A percentile compares a stretch with the other conserved stretches of the same genome.
Conservation (phyloP, 2,113 vertebrate species). For the Sisor rabdophorus region DNA sequence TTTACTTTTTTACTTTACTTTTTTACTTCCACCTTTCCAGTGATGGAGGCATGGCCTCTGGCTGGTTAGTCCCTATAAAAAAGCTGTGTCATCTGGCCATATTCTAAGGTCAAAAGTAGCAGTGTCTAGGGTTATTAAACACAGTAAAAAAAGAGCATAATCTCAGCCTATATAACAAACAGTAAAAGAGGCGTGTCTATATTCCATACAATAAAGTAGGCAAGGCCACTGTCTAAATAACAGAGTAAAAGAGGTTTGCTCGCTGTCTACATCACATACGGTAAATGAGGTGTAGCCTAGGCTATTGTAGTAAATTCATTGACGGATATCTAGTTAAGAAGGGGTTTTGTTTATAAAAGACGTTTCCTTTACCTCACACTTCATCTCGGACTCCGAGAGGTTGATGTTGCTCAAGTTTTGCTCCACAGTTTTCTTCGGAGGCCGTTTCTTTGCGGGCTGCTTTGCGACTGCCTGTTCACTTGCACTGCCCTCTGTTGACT, state of each 20-base stretch:
- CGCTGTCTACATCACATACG: no score
- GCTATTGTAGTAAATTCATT: neutral
- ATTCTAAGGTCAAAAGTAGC: no score
- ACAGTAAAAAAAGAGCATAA: no score
- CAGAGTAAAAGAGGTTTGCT: neutral
- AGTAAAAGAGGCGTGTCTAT: no score
- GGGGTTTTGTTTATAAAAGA: neutral
- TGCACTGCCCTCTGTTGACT: conserved; percentile 21
- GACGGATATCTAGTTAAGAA: neutral
- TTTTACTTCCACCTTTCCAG: neutral
- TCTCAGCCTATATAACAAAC: no score
- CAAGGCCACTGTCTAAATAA: neutral
- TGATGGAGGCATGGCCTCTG: neutral
- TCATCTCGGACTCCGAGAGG: conserved; percentile 67
- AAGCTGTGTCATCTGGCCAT: neutral
- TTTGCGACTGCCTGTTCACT: conserved; percentile 55
- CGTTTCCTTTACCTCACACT: conserved; percentile 69
- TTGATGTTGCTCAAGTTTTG: conserved; percentile 86
- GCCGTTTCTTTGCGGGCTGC: conserved; percentile 71
- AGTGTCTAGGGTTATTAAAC: no score
- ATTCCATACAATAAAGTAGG: neutral
- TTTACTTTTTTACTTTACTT: no score
- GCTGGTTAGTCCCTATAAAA: neutral
- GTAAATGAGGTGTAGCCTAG: neutral
- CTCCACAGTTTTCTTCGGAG: conserved; percentile 79